These are phyloP conservation scores for Drosophila littoralis DNA, from an alignment of 1,140 invertebrate species.

Conservation along the genomic window DNA sequence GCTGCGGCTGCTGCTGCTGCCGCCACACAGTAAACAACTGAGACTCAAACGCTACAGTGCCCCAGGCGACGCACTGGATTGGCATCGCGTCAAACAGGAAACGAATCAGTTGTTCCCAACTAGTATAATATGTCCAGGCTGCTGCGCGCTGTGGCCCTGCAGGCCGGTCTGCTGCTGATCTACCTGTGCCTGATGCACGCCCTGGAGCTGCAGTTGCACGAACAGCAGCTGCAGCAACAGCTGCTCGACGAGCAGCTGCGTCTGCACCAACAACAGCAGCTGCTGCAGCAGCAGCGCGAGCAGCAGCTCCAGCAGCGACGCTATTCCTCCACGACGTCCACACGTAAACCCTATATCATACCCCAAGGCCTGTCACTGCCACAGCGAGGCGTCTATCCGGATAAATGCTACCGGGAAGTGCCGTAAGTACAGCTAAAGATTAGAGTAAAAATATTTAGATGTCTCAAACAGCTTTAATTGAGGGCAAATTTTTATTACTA, in stretches of 20 bases:
- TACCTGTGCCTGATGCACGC: slow-evolving; percentile 57
- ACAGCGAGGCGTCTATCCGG: slow-evolving; percentile 58
- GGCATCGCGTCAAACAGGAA: slow-evolving; percentile 5
- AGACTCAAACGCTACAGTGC: slow-evolving; percentile 45
- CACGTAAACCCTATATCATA: slow-evolving; percentile 62
- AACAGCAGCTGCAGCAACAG: slow-evolving; percentile 65
- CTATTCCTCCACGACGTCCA: slow-evolving; percentile 65
- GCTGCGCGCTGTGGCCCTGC: slow-evolving; percentile 42
- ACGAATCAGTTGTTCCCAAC: background rate
- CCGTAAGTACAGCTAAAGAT: slow-evolving; percentile 64
- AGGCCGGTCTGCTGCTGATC: slow-evolving; percentile 52
- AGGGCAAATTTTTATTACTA: background rate
- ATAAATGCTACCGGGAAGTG: slow-evolving; percentile 78
- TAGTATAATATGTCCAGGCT: slow-evolving; percentile 44
- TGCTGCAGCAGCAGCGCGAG: slow-evolving; percentile 54
- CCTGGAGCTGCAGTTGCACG: slow-evolving; percentile 62
- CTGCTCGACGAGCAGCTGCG: slow-evolving; percentile 54
- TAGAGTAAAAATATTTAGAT: background rate
- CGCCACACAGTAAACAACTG: slow-evolving; percentile 59
- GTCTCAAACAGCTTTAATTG: background rate
- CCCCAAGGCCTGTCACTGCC: slow-evolving; percentile 73
- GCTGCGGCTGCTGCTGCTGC: background rate
- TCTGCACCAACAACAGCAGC: slow-evolving; percentile 49
- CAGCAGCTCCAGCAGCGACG: slow-evolving; percentile 55
- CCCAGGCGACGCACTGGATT: background rate